These are phyloP conservation scores for Drosophila percnosoma DNA, from an alignment of 2,888 invertebrate species.

Conservation along the genomic window DNA sequence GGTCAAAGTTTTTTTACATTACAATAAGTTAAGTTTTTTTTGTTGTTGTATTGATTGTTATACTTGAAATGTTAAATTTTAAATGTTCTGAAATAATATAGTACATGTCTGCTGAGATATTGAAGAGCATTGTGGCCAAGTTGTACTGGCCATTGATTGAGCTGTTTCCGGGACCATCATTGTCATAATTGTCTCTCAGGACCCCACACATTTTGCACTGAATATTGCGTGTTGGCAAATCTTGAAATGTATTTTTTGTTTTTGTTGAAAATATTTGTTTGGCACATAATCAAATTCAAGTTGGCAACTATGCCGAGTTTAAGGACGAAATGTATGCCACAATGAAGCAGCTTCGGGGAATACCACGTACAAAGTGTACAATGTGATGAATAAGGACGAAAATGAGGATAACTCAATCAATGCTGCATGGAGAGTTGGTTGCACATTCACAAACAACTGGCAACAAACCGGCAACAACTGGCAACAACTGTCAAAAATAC, in stretches of 20 bases:
- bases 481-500: constrained; percentile 61
- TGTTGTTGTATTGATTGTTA: neutral
- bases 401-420: constrained; percentile 66
- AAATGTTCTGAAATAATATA: neutral
- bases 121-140: neutral
- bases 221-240: constrained; percentile 20
- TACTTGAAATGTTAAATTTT: no score
- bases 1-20: neutral
- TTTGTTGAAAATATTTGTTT: constrained; percentile 29
- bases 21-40: neutral
- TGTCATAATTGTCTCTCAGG: constrained; percentile 40
- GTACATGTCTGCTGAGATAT: neutral
- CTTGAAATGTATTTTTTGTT: constrained; percentile 6
- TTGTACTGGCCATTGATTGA: constrained; percentile 52
- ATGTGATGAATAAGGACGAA: constrained; percentile 34
- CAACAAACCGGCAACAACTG: constrained; percentile 5
- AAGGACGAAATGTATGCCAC: constrained; percentile 10
- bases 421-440: constrained; percentile 62
- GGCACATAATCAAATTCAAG: constrained; percentile 45
- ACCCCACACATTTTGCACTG: constrained; percentile 47
- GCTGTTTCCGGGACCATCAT: constrained; percentile 60
- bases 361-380: neutral
- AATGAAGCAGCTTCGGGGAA: constrained; percentile 47
- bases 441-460: constrained; percentile 25
- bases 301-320: constrained; percentile 24